Percentiles rank a stretch among this genome's conserved stretches.
phyloP scores from a whole-genome alignment of 2,797 vertebrate species.

The Pangasius djambal region DNA sequence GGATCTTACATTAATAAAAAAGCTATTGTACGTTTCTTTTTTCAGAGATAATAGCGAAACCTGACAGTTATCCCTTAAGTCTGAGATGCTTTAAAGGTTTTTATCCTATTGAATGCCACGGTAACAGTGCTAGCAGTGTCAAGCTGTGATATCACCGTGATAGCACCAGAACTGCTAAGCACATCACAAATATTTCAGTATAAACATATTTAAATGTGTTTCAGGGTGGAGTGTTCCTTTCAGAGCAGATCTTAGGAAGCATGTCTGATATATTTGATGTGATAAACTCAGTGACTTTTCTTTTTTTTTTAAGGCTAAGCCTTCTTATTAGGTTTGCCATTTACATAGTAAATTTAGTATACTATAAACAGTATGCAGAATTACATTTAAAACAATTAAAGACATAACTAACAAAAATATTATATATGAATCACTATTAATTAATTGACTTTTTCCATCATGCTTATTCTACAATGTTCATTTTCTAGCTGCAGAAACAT shows the following conservation, averaged over 20 bases:
- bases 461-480: neutral
- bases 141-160: neutral
- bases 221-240: constrained; percentile 3
- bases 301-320: neutral
- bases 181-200: neutral
- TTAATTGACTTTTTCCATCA: neutral
- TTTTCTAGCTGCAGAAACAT: neutral
- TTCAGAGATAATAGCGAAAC: neutral
- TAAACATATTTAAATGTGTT: neutral
- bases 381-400: neutral
- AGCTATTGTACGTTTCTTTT: neutral
- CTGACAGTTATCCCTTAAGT: neutral
- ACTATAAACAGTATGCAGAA: neutral
- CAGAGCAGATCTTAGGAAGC: neutral
- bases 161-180: neutral
- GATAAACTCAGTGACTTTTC: neutral
- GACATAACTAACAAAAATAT: neutral
- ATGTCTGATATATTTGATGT: neutral
- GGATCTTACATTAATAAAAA: neutral
- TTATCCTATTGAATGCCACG: neutral
- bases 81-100: neutral
- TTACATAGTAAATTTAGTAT: neutral
- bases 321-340: constrained; percentile 45
- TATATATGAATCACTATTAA: neutral
- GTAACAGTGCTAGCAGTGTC: neutral